Base-by-base conservation (phyloP, 1,140 invertebrate genomes). In the Condylostylus longicornis region DNA sequence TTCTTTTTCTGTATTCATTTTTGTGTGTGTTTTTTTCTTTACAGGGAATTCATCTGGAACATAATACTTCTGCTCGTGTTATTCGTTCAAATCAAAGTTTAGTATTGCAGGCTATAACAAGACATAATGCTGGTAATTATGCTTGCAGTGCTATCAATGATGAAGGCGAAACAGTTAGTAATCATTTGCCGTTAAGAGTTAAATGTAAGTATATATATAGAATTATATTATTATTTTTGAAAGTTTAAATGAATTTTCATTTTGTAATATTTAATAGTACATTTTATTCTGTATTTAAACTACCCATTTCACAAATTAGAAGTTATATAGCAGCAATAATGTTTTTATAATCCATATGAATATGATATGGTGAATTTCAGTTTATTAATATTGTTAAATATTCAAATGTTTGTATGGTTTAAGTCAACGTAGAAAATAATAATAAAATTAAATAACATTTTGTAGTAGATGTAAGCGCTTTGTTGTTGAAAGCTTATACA, bases 81-180 rank as follows among this genome's bases (percentile, higher is more conserved):
- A 78, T 86, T 43, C 73, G 85, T 45, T 83, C 79, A 46, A 84
- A 82, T 51, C 76, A 82, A 54, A 85, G 80, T 46, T 63, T 89
- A 32, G 83, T 87, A 20, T 69, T 89, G 40, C 83, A 87, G 63
- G 79, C 77, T 59, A 82, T 88, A 36, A 81, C 79, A 6, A 68
- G 79, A 46, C 69, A 75, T 47, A 77, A 80, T 48, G 75, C 77
- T 29, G 85, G 84, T 19, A 73, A 75, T 41, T 90, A 90, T 61
- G 75, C 78, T 28, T 88, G 83, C 61, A 73, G 74, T 33, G 83
- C 82, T 20, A 71, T 74, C 42, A 88, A 89, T 59, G 67, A 69
- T 25, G 77, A 83, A 56, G 84, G 84, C 7, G 79, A 80, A 59
- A 80, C 80, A 12, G 68, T 75, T 47, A 85, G 82, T 61, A 74